A percentile compares a stretch with the other conserved stretches of the same genome.
Conservation (phyloP, 2,113 vertebrate genomes). For the Smithornis capensis region DNA sequence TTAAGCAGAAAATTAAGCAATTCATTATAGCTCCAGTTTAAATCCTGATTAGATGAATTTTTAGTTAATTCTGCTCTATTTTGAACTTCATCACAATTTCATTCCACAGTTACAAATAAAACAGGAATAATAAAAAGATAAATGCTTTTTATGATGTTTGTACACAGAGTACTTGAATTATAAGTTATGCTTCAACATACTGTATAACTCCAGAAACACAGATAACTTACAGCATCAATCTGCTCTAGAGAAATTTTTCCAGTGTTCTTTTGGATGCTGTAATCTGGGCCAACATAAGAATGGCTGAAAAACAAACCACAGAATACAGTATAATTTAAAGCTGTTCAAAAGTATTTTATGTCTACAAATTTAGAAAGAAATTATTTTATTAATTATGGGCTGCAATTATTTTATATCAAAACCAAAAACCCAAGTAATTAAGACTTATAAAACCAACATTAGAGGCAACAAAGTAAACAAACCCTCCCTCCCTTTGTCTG, state of each 20-base stretch:
- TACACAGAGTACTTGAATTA: background rate
- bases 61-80: background rate
- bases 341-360: background rate
- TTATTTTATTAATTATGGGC: background rate
- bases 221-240: constrained; percentile 87
- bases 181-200: background rate
- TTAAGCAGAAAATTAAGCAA: background rate
- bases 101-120: background rate
- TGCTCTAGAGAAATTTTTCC: constrained; percentile 95
- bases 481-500: background rate
- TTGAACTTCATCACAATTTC: background rate
- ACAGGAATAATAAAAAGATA: background rate
- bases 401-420: background rate
- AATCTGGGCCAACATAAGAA: constrained; percentile 95
- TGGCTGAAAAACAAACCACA: constrained; percentile 75
- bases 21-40: background rate
- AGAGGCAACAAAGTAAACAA: background rate
- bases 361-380: background rate
- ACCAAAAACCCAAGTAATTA: background rate
- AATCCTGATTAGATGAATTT: background rate
- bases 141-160: background rate
- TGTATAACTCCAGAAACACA: background rate
- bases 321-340: background rate
- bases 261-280: constrained; percentile 85
- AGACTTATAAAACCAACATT: background rate